A percentile compares a stretch with the other conserved stretches of the same genome.
Evolutionary conservation across 2,113 vertebrate genomes (phyloP).

Genomic region (Siniperca chuatsi): DNA sequence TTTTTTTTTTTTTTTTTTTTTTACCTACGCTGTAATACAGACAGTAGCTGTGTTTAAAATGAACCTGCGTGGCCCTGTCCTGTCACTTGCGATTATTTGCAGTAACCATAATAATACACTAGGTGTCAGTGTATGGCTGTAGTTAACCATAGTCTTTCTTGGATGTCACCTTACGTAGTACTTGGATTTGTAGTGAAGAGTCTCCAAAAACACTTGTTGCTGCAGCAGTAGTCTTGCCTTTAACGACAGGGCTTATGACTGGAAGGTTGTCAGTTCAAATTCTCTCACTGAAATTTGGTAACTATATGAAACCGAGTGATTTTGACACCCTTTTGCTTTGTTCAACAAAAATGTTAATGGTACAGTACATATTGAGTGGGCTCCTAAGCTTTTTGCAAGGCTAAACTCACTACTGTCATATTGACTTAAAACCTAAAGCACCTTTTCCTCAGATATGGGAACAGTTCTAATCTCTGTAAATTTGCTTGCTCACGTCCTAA

Average conservation of each 20-base stretch:
- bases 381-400: neutral
- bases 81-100: conserved; percentile 1
- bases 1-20: conserved; percentile 6
- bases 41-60: conserved; percentile 4
- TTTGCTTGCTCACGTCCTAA: neutral
- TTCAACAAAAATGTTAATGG: neutral
- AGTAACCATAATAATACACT: conserved; percentile 46
- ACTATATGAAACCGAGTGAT: neutral
- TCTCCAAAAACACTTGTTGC: conserved; percentile 56
- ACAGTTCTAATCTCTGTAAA: neutral
- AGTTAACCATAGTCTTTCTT: neutral
- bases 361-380: neutral
- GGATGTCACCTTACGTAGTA: neutral
- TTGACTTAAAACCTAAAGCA: neutral
- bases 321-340: neutral
- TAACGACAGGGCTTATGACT: neutral
- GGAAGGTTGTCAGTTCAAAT: conserved; percentile 5
- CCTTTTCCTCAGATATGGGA: neutral
- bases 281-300: neutral
- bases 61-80: neutral
- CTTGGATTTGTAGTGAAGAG: conserved; percentile 35
- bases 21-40: neutral
- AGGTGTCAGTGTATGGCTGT: conserved; percentile 66
- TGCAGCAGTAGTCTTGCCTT: conserved; percentile 3
- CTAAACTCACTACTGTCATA: neutral